Evolutionary conservation across 1,140 invertebrate genomes (phyloP), one percentile per base, ranked within the genome.

Genomic region (Drosophila arawakana): DNA sequence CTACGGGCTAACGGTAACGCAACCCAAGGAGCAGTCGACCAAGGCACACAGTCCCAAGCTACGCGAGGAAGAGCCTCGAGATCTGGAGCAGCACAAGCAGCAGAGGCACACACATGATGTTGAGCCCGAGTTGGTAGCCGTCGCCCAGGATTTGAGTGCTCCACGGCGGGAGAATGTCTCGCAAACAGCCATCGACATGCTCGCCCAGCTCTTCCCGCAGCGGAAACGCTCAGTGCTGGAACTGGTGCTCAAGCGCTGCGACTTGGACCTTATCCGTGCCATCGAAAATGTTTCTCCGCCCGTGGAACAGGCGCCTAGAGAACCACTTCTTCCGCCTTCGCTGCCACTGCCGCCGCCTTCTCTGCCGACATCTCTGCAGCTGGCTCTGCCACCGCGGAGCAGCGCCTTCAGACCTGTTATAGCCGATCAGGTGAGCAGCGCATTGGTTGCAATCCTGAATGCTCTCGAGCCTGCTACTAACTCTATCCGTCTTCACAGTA

Each of bases 171-270:
- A 88, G 21, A 68, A 66, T 21, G 93, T 94, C 6, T 94, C 94
- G 18, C 94, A 96, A 41, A 94, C 94, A 4, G 96, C 96, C 1
- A 93, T 98, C 37, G 97, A 98, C 74, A 97, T 98, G 93, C 92
- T 98, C 39, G 94, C 95, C 5, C 95, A 97, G 50, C 93, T 98
- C 5, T 99, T 98, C 92, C 97, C 97, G 0, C 95, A 96, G 50
- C 95, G 96, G 52, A 98, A 98, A 91, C 94, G 96, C 10, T 95
- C 96, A 0, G 97, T 98, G 0, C 91, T 99, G 43, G 97, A 98
- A 82, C 92, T 98, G 59, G 97, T 98, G 8, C 92, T 98, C 8
- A 95, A 97, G 72, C 95, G 97, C 18, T 98, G 97, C 91, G 97
- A 97, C 70, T 95, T 97, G 41, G 97, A 98, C 85, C 91, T 98